phyloP scores from a whole-genome alignment of 2,113 vertebrate species.

The Pachypanchax playfairii region DNA sequence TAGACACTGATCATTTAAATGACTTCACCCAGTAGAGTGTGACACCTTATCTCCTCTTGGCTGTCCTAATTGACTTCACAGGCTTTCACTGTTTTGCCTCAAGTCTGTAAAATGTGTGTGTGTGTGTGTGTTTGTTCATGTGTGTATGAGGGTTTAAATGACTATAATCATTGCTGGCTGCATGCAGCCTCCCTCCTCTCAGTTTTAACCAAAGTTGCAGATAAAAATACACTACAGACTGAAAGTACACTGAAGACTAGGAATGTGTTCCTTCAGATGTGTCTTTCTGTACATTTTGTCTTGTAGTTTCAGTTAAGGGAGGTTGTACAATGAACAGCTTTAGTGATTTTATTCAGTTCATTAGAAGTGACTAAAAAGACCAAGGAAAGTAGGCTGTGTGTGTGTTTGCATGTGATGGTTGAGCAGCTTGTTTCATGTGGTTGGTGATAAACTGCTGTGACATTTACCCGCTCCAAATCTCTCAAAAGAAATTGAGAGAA shows the following conservation, averaged over 20 bases:
- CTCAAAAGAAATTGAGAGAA: slow-evolving; percentile 59
- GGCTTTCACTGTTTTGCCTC: slow-evolving; percentile 47
- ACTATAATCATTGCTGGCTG: slow-evolving; percentile 77
- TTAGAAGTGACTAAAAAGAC: slow-evolving; percentile 1
- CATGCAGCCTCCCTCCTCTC: slow-evolving; percentile 69
- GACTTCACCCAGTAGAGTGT: slow-evolving; percentile 14
- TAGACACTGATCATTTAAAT: slow-evolving; percentile 8
- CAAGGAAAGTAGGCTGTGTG: background rate
- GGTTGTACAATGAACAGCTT: background rate
- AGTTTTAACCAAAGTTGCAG: slow-evolving; percentile 65
- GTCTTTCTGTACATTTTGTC: slow-evolving; percentile 25
- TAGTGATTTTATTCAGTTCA: slow-evolving; percentile 7
- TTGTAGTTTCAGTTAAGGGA: background rate
- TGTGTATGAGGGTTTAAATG: slow-evolving; percentile 66
- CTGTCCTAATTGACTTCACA: slow-evolving; percentile 57
- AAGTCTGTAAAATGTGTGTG: slow-evolving; percentile 29
- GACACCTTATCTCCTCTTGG: slow-evolving; percentile 48
- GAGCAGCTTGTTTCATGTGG: slow-evolving; percentile 57
- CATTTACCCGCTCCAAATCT: slow-evolving; percentile 67
- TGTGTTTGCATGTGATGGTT: slow-evolving; percentile 16
- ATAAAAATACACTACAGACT: slow-evolving; percentile 74
- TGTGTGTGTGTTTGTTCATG: slow-evolving; percentile 14
- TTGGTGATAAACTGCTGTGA: slow-evolving; percentile 73
- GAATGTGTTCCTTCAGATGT: slow-evolving; percentile 48
- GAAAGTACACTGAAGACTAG: slow-evolving; percentile 51